Conservation (phyloP, 2,797 vertebrate genomes). For the Brachymystax lenok region DNA sequence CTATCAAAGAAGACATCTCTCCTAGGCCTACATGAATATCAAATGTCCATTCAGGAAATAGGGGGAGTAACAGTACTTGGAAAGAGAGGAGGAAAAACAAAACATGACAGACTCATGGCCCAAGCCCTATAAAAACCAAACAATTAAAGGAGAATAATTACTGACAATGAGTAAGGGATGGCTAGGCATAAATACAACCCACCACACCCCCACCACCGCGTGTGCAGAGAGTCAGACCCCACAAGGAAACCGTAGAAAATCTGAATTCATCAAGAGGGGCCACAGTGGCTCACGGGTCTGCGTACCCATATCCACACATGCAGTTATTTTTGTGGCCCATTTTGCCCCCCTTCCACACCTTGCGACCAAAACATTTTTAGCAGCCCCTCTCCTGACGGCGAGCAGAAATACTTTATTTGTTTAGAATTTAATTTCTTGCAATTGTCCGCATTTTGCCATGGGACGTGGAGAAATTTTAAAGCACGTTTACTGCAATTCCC, state of each 20-base stretch:
- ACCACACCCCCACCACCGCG: not conserved
- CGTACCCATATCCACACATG: too few relatives aligned
- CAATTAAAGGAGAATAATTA: not conserved
- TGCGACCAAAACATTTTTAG: too few relatives aligned
- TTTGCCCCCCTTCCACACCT: too few relatives aligned
- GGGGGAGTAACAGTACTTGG: not conserved
- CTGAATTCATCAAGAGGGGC: too few relatives aligned
- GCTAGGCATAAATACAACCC: not conserved
- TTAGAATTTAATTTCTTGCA: too few relatives aligned
- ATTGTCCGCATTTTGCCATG: too few relatives aligned
- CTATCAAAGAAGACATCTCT: conserved; percentile 20
- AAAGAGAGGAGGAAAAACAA: not conserved
- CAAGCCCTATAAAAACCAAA: not conserved
- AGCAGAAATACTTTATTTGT: too few relatives aligned
- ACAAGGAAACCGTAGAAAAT: not conserved
- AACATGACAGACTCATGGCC: not conserved
- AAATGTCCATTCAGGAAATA: conserved; percentile 3
- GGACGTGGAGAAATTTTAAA: too few relatives aligned
- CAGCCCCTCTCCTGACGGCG: too few relatives aligned
- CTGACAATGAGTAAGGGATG: conserved; percentile 16
- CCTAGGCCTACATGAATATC: not conserved
- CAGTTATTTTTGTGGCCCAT: too few relatives aligned
- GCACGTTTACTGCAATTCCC: too few relatives aligned
- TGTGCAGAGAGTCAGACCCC: not conserved
- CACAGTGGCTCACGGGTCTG: too few relatives aligned